Conservation (phyloP, 2,113 vertebrate species). For the Lagopus muta region DNA sequence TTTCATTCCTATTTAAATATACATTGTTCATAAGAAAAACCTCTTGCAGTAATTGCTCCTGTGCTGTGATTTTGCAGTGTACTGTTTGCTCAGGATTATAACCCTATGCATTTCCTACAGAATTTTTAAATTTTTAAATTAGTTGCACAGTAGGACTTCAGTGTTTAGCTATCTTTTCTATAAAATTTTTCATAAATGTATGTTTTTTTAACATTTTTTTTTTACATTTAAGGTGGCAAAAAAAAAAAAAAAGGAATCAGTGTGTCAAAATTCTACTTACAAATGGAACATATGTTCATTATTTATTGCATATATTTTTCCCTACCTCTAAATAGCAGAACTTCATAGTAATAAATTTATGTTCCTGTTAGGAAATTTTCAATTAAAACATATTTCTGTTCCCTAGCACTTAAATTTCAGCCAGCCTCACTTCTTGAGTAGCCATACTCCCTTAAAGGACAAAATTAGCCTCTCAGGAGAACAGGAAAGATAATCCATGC, state of each 20-base stretch:
- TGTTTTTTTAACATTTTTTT: neutral
- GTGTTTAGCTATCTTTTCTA: neutral
- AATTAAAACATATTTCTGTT: neutral
- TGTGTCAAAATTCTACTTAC: neutral
- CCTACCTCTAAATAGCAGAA: neutral
- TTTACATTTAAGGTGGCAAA: neutral
- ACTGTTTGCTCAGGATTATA: neutral
- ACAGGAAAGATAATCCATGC: neutral
- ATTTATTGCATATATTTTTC: neutral
- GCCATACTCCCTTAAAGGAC: neutral
- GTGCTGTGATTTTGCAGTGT: neutral
- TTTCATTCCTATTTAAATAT: neutral
- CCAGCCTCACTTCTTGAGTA: neutral
- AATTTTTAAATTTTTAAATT: neutral
- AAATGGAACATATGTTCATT: neutral
- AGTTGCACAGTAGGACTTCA: neutral
- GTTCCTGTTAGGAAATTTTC: neutral
- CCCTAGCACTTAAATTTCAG: neutral
- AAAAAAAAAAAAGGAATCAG: neutral
- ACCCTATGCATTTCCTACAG: neutral
- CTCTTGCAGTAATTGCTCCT: neutral
- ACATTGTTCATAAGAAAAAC: neutral
- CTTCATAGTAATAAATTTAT: neutral
- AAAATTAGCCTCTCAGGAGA: neutral
- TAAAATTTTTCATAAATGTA: neutral